A percentile compares a stretch with the other conserved stretches of the same genome.
These are phyloP conservation scores for Maniola hyperantus DNA, from an alignment of 2,888 invertebrate genomes.

Conservation along the genomic window DNA sequence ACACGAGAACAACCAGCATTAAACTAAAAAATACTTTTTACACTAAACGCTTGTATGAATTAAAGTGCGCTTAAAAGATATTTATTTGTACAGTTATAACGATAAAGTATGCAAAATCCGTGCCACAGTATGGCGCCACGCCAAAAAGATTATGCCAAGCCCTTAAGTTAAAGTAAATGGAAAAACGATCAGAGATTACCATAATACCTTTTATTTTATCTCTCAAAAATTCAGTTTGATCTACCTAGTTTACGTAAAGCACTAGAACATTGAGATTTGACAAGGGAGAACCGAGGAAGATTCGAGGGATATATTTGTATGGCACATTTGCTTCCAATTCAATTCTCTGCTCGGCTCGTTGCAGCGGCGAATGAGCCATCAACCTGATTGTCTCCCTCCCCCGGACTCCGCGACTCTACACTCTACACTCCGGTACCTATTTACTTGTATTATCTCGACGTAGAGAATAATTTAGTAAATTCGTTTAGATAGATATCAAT, in stretches of 20 bases:
- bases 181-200: slow-evolving; percentile 8
- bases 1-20: background rate
- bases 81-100: slow-evolving; percentile 29
- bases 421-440: slow-evolving; percentile 32
- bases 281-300: slow-evolving; percentile 35
- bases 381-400: slow-evolving; percentile 65
- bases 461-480: slow-evolving; percentile 13
- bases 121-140: slow-evolving; percentile 27
- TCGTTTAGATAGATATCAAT: background rate
- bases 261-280: slow-evolving; percentile 19
- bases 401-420: slow-evolving; percentile 28
- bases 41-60: slow-evolving; percentile 8
- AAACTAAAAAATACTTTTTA: background rate
- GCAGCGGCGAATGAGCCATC: slow-evolving; percentile 78
- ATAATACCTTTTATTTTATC: too few species aligned
- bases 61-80: slow-evolving; percentile 16
- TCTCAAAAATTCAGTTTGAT: slow-evolving; percentile 6
- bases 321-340: slow-evolving; percentile 81
- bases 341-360: slow-evolving; percentile 77
- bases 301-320: slow-evolving; percentile 70
- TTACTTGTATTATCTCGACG: background rate
- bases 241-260: too few species aligned
- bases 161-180: slow-evolving; percentile 26
- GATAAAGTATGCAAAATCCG: slow-evolving; percentile 29
- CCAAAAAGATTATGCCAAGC: slow-evolving; percentile 33